Evolutionary conservation across 2,888 invertebrate species (phyloP).

Genomic region (Nymphalis c-album): DNA sequence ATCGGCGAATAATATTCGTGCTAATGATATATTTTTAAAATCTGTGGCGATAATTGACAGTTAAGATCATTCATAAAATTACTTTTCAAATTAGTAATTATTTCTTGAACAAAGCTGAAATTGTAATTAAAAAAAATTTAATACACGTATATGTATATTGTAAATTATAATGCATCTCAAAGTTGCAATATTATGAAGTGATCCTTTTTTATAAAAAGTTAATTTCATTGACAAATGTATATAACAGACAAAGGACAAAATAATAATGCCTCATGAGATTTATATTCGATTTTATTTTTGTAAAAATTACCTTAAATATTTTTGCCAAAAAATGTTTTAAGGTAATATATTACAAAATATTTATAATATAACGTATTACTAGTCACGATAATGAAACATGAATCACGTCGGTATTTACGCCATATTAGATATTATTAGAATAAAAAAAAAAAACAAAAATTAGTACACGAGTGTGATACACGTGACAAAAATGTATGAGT

Average conservation of each 20-base stretch:
- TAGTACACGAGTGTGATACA: conserved; percentile 46
- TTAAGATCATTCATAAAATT: neutral
- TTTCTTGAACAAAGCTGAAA: no score
- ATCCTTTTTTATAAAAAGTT: conserved; percentile 14
- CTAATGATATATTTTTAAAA: conserved; percentile 2
- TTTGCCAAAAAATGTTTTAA: conserved; percentile 58
- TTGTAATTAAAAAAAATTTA: no score
- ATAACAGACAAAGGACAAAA: conserved; percentile 22
- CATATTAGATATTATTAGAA: conserved; percentile 49
- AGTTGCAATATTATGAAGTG: conserved; percentile 2
- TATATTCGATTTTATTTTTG: conserved; percentile 42
- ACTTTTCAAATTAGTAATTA: no score
- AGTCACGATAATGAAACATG: conserved; percentile 57
- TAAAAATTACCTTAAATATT: conserved; percentile 52
- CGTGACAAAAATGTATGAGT: conserved; percentile 54
- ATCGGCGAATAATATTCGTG: neutral
- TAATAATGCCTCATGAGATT: conserved; percentile 46
- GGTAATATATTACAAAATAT: conserved; percentile 41
- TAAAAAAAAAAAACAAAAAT: conserved; percentile 42
- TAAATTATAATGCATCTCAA: neutral
- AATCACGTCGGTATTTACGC: conserved; percentile 50
- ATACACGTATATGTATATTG: no score
- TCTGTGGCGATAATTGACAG: conserved; percentile 15
- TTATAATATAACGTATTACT: conserved; percentile 53
- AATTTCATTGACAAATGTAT: conserved; percentile 20